Base-by-base conservation (phyloP, 2,888 invertebrate species). In the Pecten maximus region DNA sequence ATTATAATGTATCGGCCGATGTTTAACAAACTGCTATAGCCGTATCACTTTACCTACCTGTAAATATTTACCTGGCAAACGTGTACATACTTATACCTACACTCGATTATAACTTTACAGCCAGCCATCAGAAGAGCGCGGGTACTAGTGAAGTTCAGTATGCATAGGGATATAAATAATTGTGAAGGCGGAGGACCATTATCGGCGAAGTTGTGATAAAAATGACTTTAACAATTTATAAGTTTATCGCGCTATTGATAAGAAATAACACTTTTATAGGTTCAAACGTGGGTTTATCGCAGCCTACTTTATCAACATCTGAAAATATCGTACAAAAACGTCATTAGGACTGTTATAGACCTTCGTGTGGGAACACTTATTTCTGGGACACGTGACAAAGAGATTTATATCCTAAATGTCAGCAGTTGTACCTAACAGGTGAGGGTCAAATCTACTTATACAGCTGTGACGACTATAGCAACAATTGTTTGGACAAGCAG, bases 161-260 rank as follows among this genome's bases (percentile, higher is more conserved):
- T 4, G 35, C 23, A 60, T 3, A 74, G 74, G 74, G 35, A 74
- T 74, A 74, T 74, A 74, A 74, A 28, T 74, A 3, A 74, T 74
- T 23, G 74, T 28, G n/a, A 74, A 10, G 15, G 10, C 35, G 0
- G 28, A 74, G 74, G 35, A 74, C 74, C 74, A 74, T 74, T 74
- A 74, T 74, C 74, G 74, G 8, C 2, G 74, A 74, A 74, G 74
- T 74, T 74, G 74, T 74, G 74, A 74, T 74, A 74, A 74, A 74
- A 28, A 74, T 74, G 74, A 74, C 28, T 35, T 28, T 28, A 74
- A 35, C 74, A 74, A 74, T 74, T 74, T 74, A 28, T 35, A 74
- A 35, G 74, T 74, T 28, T 74, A 74, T 74, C 74, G 35, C 2
- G 28, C 12, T 12, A 74, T 74, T 10, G 74, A 74, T 74, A 74